Percentiles rank a stretch among this genome's conserved stretches.
Conservation (phyloP, 2,888 invertebrate genomes). For the Drosophila diplacantha region DNA sequence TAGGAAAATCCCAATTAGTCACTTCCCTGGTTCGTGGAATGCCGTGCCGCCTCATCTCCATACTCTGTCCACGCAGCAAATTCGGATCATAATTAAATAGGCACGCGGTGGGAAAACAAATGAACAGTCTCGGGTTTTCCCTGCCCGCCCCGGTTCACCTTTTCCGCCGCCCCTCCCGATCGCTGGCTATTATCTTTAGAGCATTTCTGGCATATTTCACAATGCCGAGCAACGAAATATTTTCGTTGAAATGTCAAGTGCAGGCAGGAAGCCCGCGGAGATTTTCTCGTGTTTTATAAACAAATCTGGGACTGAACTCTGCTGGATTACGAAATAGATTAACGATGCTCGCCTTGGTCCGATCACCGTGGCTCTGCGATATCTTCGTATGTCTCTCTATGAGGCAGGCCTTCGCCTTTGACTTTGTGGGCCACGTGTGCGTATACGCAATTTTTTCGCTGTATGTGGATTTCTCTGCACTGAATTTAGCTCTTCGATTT, state of each 20-base stretch:
- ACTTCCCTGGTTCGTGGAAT: conserved; percentile 39
- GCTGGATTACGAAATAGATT: conserved; percentile 45
- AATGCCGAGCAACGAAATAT: conserved; percentile 62
- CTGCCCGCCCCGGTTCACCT: neutral
- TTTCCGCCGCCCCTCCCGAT: neutral
- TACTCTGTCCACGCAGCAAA: conserved; percentile 49
- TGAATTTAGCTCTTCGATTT: neutral
- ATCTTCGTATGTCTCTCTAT: neutral
- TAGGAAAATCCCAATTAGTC: conserved; percentile 73
- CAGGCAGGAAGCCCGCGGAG: conserved; percentile 46
- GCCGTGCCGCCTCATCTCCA: conserved; percentile 31
- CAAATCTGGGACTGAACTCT: conserved; percentile 46
- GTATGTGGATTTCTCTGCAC: conserved; percentile 32
- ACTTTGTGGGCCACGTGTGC: conserved; percentile 68
- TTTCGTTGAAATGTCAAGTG: conserved; percentile 68
- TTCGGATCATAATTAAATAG: conserved; percentile 56
- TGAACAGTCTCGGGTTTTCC: conserved; percentile 25
- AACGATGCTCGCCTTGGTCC: conserved; percentile 34
- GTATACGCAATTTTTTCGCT: conserved; percentile 59
- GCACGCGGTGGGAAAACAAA: conserved; percentile 58
- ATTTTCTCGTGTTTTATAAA: conserved; percentile 50
- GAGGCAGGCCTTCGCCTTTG: conserved; percentile 54
- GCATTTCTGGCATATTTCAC: conserved; percentile 67
- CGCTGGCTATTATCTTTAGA: conserved; percentile 35
- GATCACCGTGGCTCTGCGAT: conserved; percentile 2